Evolutionary conservation across 2,888 invertebrate genomes (phyloP), one percentile per base, ranked within the genome.

Genomic region (Drosophila kanekoi): DNA sequence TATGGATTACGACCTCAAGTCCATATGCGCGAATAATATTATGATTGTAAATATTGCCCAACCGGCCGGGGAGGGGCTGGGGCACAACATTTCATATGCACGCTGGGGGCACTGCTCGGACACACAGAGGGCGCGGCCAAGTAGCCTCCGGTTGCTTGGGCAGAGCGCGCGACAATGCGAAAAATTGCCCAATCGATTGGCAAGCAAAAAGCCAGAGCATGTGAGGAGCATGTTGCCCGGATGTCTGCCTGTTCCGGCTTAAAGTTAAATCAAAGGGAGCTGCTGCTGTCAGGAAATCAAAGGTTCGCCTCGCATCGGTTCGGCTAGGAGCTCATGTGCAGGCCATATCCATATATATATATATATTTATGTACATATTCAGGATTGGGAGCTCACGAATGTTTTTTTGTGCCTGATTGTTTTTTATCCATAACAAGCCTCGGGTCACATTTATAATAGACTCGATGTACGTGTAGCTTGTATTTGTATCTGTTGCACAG

Each of bases 121-220:
- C 83, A 86, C 86, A 84, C 53, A 60, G 37, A 63, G 77, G 83
- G 86, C 81, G 87, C 68, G 86, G 73, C 74, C 77, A 74, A 73
- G 76, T 81, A 65, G 85, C 85, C 86, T 66, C 67, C 77, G 76
- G 86, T 69, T 86, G 86, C 86, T 87, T 87, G 70, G 64, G 28
- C 75, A 76, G 70, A 57, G 68, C 47, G 75, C 87, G 89, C 89
- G 89, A 89, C 89, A 90, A 87, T 86, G 89, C 89, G 90, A 78
- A 89, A 90, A 89, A 89, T 90, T 90, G 80, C 68, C 75, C 88
- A 89, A 88, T 90, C 89, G 89, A 85, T 87, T 82, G 87, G 56
- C 48, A 52, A 68, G 64, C 53, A 38, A 32, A 48, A 41, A 53
- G 18, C 20, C 64, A 62, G 20, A 14, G 57, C 3, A 11, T 37